Evolutionary conservation across 2,113 vertebrate species (phyloP), one percentile per base, ranked within the genome.

Genomic region (Ochotona curzoniae): DNA sequence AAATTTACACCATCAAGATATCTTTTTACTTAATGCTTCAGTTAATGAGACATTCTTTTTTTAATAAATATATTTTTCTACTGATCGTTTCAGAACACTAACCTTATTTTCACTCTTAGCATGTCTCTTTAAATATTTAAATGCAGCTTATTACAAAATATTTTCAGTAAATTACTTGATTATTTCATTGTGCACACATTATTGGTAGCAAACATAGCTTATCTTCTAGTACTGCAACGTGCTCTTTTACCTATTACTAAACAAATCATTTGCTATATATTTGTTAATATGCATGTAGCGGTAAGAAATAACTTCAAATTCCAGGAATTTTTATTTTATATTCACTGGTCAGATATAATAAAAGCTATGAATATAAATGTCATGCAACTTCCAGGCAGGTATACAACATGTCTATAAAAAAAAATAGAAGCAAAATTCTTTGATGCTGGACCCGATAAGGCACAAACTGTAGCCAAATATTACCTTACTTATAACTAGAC

Each of bases 61-160:
- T 96, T 91, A 80, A 95, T 75, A 85, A 47, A 87, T 87, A 13
- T 95, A 57, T 97, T 98, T 98, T 98, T 97, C 96, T 97, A 95
- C 94, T 13, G 73, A 81, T 49, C 47, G 23, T 61, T 75, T 92
- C 54, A 92, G 71, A 96, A 95, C 82, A 83, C 49, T 79, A 38
- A 20, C 0, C 80, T 93, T 86, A 75, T 84, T 25, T 23, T 78
- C 9, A 11, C 93, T 70, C 78, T 87, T 66, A 13, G 49, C 63
- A 49, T 92, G 38, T 67, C 70, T 86, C 93, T 93, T 38, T 93
- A 79, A 93, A 1, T 90, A 69, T 96, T 94, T 95, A 94, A 91
- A 90, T 70, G 38, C 86, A 90, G 83, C 83, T 93, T 89, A 67
- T 69, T 94, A 93, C 54, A 88, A 91, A 91, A 78, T 91, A 84